Evolutionary conservation across 2,797 vertebrate species (phyloP).

Genomic region (Microctenopoma stevenorrisi): DNA sequence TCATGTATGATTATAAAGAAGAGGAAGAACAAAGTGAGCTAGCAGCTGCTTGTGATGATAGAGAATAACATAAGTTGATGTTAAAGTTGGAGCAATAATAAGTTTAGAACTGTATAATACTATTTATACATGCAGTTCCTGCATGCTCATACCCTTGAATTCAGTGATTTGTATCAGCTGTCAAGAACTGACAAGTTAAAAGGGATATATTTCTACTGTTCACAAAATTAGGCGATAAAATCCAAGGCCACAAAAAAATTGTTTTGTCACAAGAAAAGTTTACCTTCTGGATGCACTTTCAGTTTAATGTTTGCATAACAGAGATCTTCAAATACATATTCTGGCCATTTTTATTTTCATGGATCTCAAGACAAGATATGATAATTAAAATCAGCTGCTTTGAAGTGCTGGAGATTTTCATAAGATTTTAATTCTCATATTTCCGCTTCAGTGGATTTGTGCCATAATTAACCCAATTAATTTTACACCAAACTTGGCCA

Average conservation of each 20-base stretch:
- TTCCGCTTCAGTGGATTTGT: not conserved
- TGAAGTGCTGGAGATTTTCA: not conserved
- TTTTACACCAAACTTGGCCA: constrained; percentile 27
- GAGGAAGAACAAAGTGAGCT: not conserved
- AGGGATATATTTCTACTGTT: constrained; percentile 9
- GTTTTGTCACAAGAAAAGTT: not conserved
- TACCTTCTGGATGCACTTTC: constrained; percentile 1
- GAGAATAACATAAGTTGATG: not conserved
- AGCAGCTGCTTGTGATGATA: not conserved
- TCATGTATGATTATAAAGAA: constrained; percentile 25
- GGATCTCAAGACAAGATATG: not conserved
- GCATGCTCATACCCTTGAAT: not conserved
- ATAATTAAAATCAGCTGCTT: not conserved
- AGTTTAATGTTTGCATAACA: not conserved
- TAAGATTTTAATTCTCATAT: not conserved
- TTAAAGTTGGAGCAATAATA: constrained; percentile 2
- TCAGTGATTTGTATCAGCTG: constrained; percentile 24
- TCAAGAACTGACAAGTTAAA: not conserved
- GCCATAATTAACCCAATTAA: constrained; percentile 21
- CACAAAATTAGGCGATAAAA: constrained; percentile 14
- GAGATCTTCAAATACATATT: not conserved
- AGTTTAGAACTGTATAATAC: not conserved
- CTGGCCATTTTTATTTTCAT: not conserved
- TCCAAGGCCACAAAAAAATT: not conserved
- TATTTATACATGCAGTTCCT: not conserved